Percentiles rank a stretch among this genome's conserved stretches.
phyloP scores from a whole-genome alignment of 2,888 invertebrate species.

The Oconnorella tubifera region DNA sequence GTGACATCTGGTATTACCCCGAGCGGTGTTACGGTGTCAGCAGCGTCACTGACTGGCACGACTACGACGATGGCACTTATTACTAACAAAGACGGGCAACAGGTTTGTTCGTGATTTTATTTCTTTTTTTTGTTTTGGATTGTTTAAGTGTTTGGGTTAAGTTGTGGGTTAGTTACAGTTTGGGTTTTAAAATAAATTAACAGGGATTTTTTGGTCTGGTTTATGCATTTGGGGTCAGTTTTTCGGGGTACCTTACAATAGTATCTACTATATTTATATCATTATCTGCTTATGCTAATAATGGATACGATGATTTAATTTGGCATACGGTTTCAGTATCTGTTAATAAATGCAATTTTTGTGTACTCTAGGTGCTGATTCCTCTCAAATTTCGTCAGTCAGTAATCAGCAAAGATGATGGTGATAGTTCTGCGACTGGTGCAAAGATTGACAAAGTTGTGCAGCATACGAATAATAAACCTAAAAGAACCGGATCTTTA shows the following conservation, averaged over 20 bases:
- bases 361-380: slow-evolving; percentile 5
- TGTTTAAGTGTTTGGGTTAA: too few species aligned
- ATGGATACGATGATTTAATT: too few species aligned
- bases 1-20: not conserved
- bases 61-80: slow-evolving; percentile 2
- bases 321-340: too few species aligned
- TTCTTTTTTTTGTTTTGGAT: not conserved
- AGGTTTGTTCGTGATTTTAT: slow-evolving; percentile 2
- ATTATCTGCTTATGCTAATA: too few species aligned
- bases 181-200: too few species aligned
- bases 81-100: slow-evolving; percentile 8
- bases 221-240: too few species aligned
- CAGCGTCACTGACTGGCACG: not conserved
- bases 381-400: slow-evolving; percentile 11
- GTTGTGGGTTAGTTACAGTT: too few species aligned
- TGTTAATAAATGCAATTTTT: too few species aligned
- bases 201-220: too few species aligned
- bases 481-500: slow-evolving; percentile 66
- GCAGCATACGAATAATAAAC: slow-evolving; percentile 43
- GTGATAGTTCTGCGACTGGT: not conserved
- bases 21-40: not conserved
- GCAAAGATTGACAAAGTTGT: slow-evolving; percentile 4
- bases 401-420: slow-evolving; percentile 1
- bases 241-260: too few species aligned
- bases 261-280: too few species aligned